Conservation (phyloP, 2,113 vertebrate genomes). For the Apus apus region DNA sequence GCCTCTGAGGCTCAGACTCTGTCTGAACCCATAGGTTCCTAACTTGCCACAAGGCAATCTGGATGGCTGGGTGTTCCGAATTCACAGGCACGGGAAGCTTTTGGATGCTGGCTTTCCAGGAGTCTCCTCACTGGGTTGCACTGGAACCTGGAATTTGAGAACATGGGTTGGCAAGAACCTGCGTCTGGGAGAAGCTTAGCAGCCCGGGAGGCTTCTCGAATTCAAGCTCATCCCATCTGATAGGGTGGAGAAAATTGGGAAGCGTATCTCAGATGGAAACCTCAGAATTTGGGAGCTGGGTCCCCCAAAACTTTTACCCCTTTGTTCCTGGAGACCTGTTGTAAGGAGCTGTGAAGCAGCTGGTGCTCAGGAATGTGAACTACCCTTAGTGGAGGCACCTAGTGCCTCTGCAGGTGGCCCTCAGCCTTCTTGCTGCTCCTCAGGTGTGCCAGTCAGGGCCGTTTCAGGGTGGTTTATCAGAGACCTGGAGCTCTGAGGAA, state of each 20-base stretch:
- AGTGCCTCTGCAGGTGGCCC: not conserved
- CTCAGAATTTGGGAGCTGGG: rapidly evolving
- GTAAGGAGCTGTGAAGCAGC: not conserved
- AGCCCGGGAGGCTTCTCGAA: not conserved
- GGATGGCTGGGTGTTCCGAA: not conserved
- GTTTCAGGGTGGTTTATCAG: not conserved
- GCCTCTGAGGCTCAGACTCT: not conserved
- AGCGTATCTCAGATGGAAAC: not conserved
- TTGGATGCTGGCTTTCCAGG: not conserved
- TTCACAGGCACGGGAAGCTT: not conserved
- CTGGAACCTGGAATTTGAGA: not conserved
- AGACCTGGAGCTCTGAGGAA: not conserved
- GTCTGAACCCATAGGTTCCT: not conserved
- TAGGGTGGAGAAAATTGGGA: not conserved
- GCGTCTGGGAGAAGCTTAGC: not conserved
- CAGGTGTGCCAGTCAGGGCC: not conserved
- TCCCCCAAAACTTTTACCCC: not conserved
- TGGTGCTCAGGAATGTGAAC: not conserved
- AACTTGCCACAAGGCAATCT: not conserved
- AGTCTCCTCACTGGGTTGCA: not conserved
- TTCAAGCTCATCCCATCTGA: not conserved
- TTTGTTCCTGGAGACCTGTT: not conserved
- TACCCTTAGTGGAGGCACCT: not conserved
- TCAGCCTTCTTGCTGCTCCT: not conserved
- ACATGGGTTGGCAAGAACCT: not conserved